Percentiles rank a stretch among this genome's conserved stretches.
phyloP scores from a whole-genome alignment of 2,113 vertebrate genomes.

The Misgurnus anguillicaudatus region DNA sequence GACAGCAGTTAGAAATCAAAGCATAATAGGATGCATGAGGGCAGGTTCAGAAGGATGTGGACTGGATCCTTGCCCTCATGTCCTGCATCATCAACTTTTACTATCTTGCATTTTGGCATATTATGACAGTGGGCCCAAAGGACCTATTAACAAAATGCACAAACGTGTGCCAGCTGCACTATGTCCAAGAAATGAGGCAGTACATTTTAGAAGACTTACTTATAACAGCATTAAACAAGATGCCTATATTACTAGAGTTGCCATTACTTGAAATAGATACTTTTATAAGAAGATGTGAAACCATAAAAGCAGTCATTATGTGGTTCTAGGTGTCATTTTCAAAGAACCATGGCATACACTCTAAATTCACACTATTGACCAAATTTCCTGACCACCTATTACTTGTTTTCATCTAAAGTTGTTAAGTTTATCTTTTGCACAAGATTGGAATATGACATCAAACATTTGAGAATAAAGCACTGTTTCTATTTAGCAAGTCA shows the following conservation, averaged over 20 bases:
- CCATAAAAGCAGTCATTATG: background rate
- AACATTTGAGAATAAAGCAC: no score
- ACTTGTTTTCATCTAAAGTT: no score
- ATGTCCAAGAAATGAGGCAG: conserved; percentile 16
- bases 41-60: conserved; percentile 6
- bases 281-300: background rate
- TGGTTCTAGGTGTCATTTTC: background rate
- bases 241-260: background rate
- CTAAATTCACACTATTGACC: no score
- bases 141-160: conserved; percentile 41
- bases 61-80: background rate
- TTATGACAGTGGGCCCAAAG: conserved; percentile 34
- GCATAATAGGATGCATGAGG: background rate
- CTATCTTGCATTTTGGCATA: conserved; percentile 33
- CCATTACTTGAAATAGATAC: background rate
- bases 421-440: no score
- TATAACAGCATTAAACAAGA: conserved; percentile 38
- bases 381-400: no score
- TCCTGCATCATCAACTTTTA: conserved; percentile 13
- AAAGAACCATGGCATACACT: background rate
- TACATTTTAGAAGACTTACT: conserved; percentile 11
- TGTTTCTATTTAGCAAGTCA: no score
- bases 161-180: conserved; percentile 14
- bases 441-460: no score
- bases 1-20: background rate